A percentile compares a stretch with the other conserved stretches of the same genome.
Conservation (phyloP, 2,797 vertebrate species). For the Platyrinchus mystaceus region DNA sequence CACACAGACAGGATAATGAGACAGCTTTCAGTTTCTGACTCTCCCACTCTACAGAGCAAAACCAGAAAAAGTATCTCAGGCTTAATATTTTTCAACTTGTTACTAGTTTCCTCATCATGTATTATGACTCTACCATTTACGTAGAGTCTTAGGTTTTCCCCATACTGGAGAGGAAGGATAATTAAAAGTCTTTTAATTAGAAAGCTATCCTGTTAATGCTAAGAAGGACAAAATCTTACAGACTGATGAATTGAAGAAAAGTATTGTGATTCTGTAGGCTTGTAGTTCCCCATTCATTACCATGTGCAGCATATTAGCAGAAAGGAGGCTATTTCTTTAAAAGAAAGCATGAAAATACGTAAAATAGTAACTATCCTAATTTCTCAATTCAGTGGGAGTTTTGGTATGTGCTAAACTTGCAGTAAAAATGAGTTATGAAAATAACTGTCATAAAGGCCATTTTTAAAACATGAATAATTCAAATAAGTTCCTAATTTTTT, state of each 20-base stretch:
- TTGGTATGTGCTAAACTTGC: not conserved
- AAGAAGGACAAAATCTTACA: not conserved
- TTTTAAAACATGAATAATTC: conserved; percentile 47
- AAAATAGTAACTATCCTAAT: conserved; percentile 14
- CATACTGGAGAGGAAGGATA: not conserved
- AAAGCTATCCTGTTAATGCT: not conserved
- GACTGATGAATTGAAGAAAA: not conserved
- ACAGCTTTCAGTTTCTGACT: not conserved
- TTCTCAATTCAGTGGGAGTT: conserved; percentile 12
- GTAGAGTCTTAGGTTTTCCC: not conserved
- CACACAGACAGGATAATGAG: not conserved
- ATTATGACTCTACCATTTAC: not conserved
- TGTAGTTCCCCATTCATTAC: not conserved
- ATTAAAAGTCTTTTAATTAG: conserved; percentile 2
- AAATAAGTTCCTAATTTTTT: conserved; percentile 16
- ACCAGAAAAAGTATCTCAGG: not conserved
- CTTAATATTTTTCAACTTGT: not conserved
- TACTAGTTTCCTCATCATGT: not conserved
- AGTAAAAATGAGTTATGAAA: conserved; percentile 53
- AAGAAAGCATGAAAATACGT: not conserved
- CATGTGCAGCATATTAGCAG: not conserved
- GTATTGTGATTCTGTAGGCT: not conserved
- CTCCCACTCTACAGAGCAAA: not conserved
- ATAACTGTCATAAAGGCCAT: conserved; percentile 39
- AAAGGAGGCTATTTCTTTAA: not conserved